phyloP scores from a whole-genome alignment of 2,888 invertebrate species.

The Temnothorax rugatulus region DNA sequence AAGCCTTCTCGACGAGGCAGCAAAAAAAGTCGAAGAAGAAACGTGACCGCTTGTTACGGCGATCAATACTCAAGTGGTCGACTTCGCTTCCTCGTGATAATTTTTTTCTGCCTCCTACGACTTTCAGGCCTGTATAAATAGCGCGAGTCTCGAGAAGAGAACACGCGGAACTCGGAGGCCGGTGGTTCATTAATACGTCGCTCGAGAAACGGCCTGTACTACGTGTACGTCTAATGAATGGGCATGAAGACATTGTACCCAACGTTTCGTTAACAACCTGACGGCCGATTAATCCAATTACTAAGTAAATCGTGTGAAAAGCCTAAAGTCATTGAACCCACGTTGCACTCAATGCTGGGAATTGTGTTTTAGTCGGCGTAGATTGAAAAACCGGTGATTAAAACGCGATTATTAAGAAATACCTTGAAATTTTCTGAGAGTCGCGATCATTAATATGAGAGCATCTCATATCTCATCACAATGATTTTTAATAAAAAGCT shows the following conservation, averaged over 20 bases:
- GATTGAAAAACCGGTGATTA: constrained; percentile 23
- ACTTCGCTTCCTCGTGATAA: constrained; percentile 64
- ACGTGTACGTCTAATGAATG: constrained; percentile 51
- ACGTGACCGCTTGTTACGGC: constrained; percentile 41
- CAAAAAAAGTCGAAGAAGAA: constrained; percentile 62
- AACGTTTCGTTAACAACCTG: constrained; percentile 1
- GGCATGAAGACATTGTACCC: constrained; percentile 13
- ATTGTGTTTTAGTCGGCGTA: not conserved
- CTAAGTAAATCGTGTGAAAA: constrained; percentile 49
- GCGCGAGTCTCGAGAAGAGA: constrained; percentile 7
- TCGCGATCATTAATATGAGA: constrained; percentile 15
- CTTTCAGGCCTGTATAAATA: constrained; percentile 37
- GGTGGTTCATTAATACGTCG: constrained; percentile 52
- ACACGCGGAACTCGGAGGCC: constrained; percentile 41
- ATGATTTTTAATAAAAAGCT: not conserved
- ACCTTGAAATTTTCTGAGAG: constrained; percentile 23
- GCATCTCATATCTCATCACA: not conserved
- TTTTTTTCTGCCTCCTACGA: constrained; percentile 70
- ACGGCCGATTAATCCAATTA: constrained; percentile 41
- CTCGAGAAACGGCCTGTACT: constrained; percentile 10
- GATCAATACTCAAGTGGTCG: constrained; percentile 58
- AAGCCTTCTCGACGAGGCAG: constrained; percentile 52
- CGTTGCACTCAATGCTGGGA: constrained; percentile 7
- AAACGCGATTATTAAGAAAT: constrained; percentile 34
- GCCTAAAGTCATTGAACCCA: constrained; percentile 47